These are phyloP conservation scores for Venusia cambrica DNA, from an alignment of 2,888 invertebrate species.

Conservation along the genomic window DNA sequence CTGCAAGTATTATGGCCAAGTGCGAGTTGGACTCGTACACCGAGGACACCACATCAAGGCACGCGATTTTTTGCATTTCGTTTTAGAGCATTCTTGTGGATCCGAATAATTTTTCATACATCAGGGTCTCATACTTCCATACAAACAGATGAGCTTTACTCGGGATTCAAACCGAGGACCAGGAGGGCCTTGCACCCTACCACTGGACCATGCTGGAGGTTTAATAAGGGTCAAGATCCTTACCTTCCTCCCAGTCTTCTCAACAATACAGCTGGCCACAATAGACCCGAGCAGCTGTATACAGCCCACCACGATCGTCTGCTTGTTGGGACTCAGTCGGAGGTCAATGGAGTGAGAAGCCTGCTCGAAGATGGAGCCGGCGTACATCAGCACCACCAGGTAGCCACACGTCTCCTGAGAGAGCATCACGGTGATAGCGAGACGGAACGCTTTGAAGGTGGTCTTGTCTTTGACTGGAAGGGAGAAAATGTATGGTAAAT, in stretches of 20 bases:
- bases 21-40: too few relatives aligned
- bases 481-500: constrained; percentile 1
- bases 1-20: too few relatives aligned
- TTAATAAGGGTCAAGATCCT: too few relatives aligned
- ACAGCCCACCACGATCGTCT: constrained; percentile 69
- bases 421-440: constrained; percentile 71
- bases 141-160: too few relatives aligned
- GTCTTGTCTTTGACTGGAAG: constrained; percentile 69
- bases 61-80: too few relatives aligned
- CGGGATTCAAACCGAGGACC: too few relatives aligned
- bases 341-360: constrained; percentile 68
- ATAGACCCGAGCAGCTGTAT: constrained; percentile 69
- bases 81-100: too few relatives aligned
- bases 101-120: too few relatives aligned
- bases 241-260: constrained; percentile 72
- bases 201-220: too few relatives aligned
- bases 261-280: constrained; percentile 71
- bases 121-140: too few relatives aligned
- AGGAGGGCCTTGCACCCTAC: too few relatives aligned
- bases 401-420: constrained; percentile 75
- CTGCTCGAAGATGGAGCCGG: constrained; percentile 71
- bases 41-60: too few relatives aligned
- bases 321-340: constrained; percentile 70
- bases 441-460: constrained; percentile 71
- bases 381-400: constrained; percentile 74